Percentiles rank a stretch among this genome's conserved stretches.
Evolutionary conservation across 2,888 invertebrate species (phyloP).

Genomic region (Nymphalis urticae): DNA sequence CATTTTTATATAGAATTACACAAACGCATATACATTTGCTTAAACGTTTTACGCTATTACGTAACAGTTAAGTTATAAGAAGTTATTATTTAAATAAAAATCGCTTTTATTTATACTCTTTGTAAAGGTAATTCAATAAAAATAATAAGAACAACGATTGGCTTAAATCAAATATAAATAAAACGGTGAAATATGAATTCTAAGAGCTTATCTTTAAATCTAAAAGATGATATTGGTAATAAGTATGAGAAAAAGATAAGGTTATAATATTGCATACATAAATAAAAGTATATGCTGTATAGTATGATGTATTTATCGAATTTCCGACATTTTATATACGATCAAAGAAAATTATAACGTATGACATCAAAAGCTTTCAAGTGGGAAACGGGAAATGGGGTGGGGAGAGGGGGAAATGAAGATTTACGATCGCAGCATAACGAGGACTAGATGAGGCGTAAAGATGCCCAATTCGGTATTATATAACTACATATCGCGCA

Average conservation of each 20-base stretch:
- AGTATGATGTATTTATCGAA: conserved; percentile 13
- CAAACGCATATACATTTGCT: conserved; percentile 12
- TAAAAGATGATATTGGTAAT: too few relatives aligned
- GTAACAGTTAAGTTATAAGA: conserved; percentile 4
- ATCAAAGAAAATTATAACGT: conserved; percentile 35
- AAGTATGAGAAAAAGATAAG: too few relatives aligned
- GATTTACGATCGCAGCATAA: conserved; percentile 80
- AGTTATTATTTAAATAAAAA: neutral
- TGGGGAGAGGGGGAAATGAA: conserved; percentile 63
- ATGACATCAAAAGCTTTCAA: conserved; percentile 59
- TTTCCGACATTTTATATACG: conserved; percentile 23
- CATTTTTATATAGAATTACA: conserved; percentile 31
- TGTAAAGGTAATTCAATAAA: neutral
- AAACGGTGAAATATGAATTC: too few relatives aligned
- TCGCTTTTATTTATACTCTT: neutral
- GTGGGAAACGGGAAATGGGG: conserved; percentile 62
- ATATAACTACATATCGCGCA: conserved; percentile 57
- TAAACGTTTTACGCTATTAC: neutral
- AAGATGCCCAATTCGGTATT: conserved; percentile 79
- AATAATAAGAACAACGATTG: too few relatives aligned
- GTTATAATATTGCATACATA: neutral
- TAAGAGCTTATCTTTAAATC: too few relatives aligned
- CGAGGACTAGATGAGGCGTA: conserved; percentile 81
- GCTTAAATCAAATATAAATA: too few relatives aligned
- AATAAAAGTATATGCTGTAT: neutral